Percentiles rank a stretch among this genome's conserved stretches.
Evolutionary conservation across 1,140 invertebrate species (phyloP).

Genomic region (Nomia melanderi): DNA sequence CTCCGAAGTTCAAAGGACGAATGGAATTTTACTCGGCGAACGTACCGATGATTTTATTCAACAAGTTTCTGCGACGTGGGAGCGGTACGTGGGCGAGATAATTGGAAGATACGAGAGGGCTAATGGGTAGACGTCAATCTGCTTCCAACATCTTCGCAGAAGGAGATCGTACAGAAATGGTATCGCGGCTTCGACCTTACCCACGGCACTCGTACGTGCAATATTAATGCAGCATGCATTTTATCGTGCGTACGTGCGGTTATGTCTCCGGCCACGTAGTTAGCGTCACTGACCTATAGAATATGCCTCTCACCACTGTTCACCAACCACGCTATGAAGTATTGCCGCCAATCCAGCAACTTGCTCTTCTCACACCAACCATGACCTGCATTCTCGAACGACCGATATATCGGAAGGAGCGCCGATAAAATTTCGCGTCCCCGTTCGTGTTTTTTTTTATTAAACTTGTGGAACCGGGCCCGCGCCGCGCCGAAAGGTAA

Average conservation of each 20-base stretch:
- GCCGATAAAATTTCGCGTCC: constrained; percentile 2
- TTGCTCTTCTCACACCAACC: constrained; percentile 36
- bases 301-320: constrained; percentile 33
- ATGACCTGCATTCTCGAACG: constrained; percentile 49
- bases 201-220: not conserved
- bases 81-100: not conserved
- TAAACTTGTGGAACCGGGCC: not conserved
- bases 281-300: constrained; percentile 51
- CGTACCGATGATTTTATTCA: too few species aligned
- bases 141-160: not conserved
- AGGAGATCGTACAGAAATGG: not conserved
- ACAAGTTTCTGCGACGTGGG: too few species aligned
- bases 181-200: not conserved
- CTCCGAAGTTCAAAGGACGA: too few species aligned
- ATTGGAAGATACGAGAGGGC: not conserved
- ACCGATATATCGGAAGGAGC: constrained; percentile 19
- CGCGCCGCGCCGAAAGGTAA: constrained; percentile 6
- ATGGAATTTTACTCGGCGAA: too few species aligned
- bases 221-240: constrained; percentile 22
- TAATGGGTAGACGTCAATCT: not conserved
- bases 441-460: constrained; percentile 14
- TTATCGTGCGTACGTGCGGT: constrained; percentile 44
- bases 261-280: constrained; percentile 44
- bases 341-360: constrained; percentile 35
- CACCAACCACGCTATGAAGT: constrained; percentile 39